Evolutionary conservation across 1,140 invertebrate species (phyloP), one percentile per base, ranked within the genome.

Genomic region (Aricia agestis): DNA sequence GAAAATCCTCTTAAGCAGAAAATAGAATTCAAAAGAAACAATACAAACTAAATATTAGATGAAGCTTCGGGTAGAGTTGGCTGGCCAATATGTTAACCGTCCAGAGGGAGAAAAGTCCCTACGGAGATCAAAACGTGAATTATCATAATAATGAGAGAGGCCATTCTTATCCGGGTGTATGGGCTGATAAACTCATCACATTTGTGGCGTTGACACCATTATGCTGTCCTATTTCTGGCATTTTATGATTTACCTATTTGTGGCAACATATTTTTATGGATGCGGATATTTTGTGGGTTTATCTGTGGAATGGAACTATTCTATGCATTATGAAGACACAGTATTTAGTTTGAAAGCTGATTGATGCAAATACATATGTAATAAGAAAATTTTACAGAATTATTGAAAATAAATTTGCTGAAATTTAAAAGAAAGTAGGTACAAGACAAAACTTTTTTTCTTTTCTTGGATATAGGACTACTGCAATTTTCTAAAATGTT

Each of bases 11-110:
- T 36, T 36, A 7, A 52, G 13, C 45, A 52, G 4, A 52, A 52
- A 4, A 0, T 36, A 36, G 36, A 36, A 9, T 36, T 36, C 36
- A 1, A 36, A 0, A 36, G 36, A 36, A 36, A 36, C 36, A 9
- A 36, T 36, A 78, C 66, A 71, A 71, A 74, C 78, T 87, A 80
- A 87, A 89, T 87, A 87, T 84, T 82, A 78, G 77, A 87, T 83
- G 79, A 85, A 84, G 74, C 68, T 77, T 78, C 76, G 76, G 19
- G 66, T 72, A 52, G 63, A 80, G 79, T 84, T 81, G 79, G 75
- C 79, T 70, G 81, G 77, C 74, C 81, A 85, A 86, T 86, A 84
- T 82, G 84, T 82, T 79, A 82, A 78, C 80, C 83, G 82, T 86
- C 79, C 81, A 68, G 41, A 69, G 66, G 69, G 68, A 61, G 18